Evolutionary conservation across 1,140 invertebrate genomes (phyloP).

Genomic region (Drosophila pallidifrons): DNA sequence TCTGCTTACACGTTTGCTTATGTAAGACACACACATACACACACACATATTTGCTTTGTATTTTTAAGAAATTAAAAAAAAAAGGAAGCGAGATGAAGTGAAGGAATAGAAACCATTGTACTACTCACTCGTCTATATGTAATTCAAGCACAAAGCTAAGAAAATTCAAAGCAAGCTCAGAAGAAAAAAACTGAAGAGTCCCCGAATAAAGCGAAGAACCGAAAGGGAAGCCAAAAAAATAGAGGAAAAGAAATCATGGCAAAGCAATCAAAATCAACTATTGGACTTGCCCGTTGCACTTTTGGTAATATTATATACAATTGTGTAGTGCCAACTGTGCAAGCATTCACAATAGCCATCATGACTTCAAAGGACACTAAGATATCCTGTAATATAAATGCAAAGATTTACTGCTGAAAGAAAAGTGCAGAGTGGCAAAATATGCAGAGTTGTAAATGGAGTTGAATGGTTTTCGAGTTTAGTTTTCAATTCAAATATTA

Average conservation of each 20-base stretch:
- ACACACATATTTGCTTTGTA: conserved; percentile 76
- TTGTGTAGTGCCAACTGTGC: conserved; percentile 21
- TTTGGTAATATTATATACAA: conserved; percentile 71
- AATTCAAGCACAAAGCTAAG: conserved; percentile 51
- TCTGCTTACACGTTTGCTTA: conserved; percentile 42
- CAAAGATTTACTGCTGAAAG: not conserved
- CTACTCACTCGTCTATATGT: conserved; percentile 24
- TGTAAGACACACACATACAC: conserved; percentile 28
- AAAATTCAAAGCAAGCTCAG: conserved; percentile 23
- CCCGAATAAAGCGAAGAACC: conserved; percentile 13
- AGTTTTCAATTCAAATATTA: too few species aligned
- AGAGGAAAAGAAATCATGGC: conserved; percentile 45
- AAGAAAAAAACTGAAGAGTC: not conserved
- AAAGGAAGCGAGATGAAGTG: not conserved
- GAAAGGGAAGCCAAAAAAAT: conserved; percentile 19
- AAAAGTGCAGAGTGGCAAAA: too few species aligned
- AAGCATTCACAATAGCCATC: not conserved
- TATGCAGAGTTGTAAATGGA: too few species aligned
- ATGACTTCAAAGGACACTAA: too few species aligned
- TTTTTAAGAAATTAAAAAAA: conserved; percentile 83
- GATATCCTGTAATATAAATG: not conserved
- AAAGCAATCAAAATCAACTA: conserved; percentile 55
- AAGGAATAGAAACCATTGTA: conserved; percentile 22
- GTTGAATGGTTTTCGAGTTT: too few species aligned
- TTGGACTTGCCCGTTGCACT: conserved; percentile 43